A percentile compares a stretch with the other conserved stretches of the same genome.
Evolutionary conservation across 2,888 invertebrate genomes (phyloP).

Genomic region (Hyles lineata): DNA sequence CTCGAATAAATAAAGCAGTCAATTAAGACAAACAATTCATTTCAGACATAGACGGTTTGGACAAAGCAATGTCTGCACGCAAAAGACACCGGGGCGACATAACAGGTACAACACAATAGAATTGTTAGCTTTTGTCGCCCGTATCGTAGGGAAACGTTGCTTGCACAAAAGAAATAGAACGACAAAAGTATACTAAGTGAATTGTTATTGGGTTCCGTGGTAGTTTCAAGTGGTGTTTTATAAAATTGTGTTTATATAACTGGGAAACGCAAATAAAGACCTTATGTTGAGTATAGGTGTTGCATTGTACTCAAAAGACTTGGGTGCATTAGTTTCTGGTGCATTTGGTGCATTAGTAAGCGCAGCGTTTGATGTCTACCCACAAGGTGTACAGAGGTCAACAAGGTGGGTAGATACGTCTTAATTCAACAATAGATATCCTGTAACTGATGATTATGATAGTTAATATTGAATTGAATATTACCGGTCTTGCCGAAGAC

Average conservation of each 20-base stretch:
- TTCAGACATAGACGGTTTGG: constrained; percentile 18
- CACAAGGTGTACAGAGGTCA: too few relatives aligned
- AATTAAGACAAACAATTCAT: constrained; percentile 17
- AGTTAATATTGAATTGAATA: too few relatives aligned
- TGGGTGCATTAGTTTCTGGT: too few relatives aligned
- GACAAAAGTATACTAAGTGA: background rate
- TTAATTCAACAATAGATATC: too few relatives aligned
- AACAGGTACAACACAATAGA: constrained; percentile 9
- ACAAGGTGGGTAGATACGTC: too few relatives aligned
- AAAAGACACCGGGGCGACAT: constrained; percentile 11
- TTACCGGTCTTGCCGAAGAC: too few relatives aligned
- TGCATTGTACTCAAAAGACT: too few relatives aligned
- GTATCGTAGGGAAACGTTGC: background rate
- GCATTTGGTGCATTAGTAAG: too few relatives aligned
- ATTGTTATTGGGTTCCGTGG: constrained; percentile 3
- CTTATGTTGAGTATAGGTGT: too few relatives aligned
- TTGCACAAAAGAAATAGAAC: background rate
- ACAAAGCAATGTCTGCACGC: constrained; percentile 18
- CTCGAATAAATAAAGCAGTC: background rate
- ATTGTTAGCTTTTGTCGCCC: constrained; percentile 9
- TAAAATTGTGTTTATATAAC: background rate
- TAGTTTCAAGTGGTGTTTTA: background rate
- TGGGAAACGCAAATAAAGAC: too few relatives aligned
- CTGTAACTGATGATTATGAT: too few relatives aligned
- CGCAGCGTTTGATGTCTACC: too few relatives aligned